A percentile compares a stretch with the other conserved stretches of the same genome.
These are phyloP conservation scores for Dryobota labecula DNA, from an alignment of 2,888 invertebrate species.

Conservation along the genomic window DNA sequence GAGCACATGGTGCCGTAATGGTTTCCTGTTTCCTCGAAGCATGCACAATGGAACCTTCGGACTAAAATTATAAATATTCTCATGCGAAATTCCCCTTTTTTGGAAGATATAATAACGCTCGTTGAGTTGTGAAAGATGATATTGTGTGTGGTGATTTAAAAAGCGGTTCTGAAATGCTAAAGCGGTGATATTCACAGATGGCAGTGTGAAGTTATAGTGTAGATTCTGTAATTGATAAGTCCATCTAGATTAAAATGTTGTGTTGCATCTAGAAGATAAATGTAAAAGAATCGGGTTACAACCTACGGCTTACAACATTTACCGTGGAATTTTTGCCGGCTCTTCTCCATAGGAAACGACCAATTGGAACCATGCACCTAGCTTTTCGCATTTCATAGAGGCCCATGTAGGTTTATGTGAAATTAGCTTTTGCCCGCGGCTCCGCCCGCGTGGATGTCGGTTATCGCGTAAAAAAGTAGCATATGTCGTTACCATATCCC, in stretches of 20 bases:
- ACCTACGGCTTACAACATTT: too few species aligned
- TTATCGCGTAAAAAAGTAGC: too few species aligned
- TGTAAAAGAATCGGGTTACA: slow-evolving; percentile 27
- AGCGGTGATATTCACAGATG: slow-evolving; percentile 14
- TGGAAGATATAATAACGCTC: slow-evolving; percentile 74
- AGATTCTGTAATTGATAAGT: slow-evolving; percentile 34
- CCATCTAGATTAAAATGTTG: slow-evolving; percentile 23
- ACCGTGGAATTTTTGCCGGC: too few species aligned
- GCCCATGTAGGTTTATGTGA: too few species aligned
- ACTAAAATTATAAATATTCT: slow-evolving; percentile 83
- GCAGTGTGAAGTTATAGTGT: slow-evolving; percentile 22
- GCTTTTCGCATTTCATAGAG: too few species aligned
- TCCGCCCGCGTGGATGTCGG: too few species aligned
- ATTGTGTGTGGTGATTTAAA: slow-evolving; percentile 64
- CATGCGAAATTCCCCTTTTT: slow-evolving; percentile 72
- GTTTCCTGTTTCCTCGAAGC: slow-evolving; percentile 86
- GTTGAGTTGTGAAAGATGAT: slow-evolving; percentile 57
- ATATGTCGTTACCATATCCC: too few species aligned
- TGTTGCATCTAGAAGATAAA: slow-evolving; percentile 14
- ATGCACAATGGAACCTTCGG: slow-evolving; percentile 80
- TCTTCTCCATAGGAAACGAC: too few species aligned
- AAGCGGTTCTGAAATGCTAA: slow-evolving; percentile 29
- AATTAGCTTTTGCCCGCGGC: too few species aligned
- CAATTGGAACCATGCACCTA: too few species aligned
- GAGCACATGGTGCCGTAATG: slow-evolving; percentile 85